Evolutionary conservation across 2,113 vertebrate genomes (phyloP), one percentile per base, ranked within the genome.

Genomic region (Phalacrocorax pelagicus): DNA sequence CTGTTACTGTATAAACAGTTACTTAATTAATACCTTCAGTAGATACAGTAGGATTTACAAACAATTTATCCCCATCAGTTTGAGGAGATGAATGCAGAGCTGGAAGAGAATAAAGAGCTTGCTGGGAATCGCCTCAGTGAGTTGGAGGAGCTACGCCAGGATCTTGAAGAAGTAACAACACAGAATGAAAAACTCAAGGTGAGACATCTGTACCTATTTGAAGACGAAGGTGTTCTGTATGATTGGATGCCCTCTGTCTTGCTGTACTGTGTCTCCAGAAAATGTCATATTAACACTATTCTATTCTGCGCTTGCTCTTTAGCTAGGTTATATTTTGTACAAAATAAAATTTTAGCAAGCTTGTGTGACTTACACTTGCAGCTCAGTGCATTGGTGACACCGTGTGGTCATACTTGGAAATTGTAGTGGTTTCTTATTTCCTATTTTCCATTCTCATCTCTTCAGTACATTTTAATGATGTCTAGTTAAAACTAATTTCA

Each of bases 11-110:
- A n/a, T 74, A 14, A 57, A 52, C 30, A 58, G 15, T 38, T 32
- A 66, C 5, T 70, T 54, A 29, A 34, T 88, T 82, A 71, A 24
- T 52, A 67, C 10, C 17, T 15, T 83, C 44, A 44, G 15, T 29
- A 65, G 29, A 15, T 52, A 46, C n/a, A 63, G 19, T 27, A 38
- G 42, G 24, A 46, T 59, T 90, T 88, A 90, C 22, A 72, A 86
- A 57, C 6, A 36, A 3, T 79, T 75, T 94, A 32, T 95, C 32
- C 66, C 75, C 46, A 58, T 94, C 86, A 99, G 99, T 99, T 99
- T 98, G 99, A 99, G 93, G 99, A 99, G 96, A 99, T 99, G 99
- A 99, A 99, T 94, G 99, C 99, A 24, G 99, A 99, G 93, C 96
- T 99, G 88, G 99, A 99, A 93, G 99, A 99, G 97, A 99, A 99